Percentiles rank a stretch among this genome's conserved stretches.
Evolutionary conservation across 1,140 invertebrate species (phyloP).

Genomic region (Rhyacophila brunnea): DNA sequence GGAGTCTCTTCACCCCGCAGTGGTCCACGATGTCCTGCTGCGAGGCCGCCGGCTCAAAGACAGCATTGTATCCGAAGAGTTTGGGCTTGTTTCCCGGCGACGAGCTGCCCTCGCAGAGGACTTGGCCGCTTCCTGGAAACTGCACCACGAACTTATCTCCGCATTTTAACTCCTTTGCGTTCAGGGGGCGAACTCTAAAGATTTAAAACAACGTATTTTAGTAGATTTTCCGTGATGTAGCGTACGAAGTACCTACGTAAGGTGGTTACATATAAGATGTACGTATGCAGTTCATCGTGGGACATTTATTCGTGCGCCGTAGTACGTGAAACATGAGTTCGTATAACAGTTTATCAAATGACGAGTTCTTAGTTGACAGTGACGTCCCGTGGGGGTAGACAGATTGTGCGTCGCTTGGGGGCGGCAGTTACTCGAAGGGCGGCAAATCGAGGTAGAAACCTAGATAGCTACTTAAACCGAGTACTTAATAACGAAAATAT

Average conservation of each 20-base stretch:
- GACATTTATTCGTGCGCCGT: too few relatives aligned
- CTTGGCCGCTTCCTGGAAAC: slow-evolving; percentile 78
- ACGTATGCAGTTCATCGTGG: too few relatives aligned
- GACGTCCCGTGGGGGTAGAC: too few relatives aligned
- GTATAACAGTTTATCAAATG: too few relatives aligned
- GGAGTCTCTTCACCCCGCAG: slow-evolving; percentile 79
- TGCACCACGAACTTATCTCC: slow-evolving; percentile 64
- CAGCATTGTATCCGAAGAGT: slow-evolving; percentile 82
- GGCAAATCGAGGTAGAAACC: too few relatives aligned
- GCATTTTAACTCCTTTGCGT: slow-evolving; percentile 63
- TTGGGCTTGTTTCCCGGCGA: slow-evolving; percentile 66
- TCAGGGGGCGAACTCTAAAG: slow-evolving; percentile 69
- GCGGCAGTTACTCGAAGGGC: too few relatives aligned
- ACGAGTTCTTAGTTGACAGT: too few relatives aligned
- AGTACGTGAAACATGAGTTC: too few relatives aligned
- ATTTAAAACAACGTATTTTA: too few relatives aligned
- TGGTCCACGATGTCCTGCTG: slow-evolving; percentile 81
- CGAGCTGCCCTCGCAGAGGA: slow-evolving; percentile 57
- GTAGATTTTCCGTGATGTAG: background rate
- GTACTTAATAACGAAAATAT: too few relatives aligned
- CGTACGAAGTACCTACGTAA: background rate
- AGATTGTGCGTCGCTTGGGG: too few relatives aligned
- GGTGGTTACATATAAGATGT: background rate
- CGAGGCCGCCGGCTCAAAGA: slow-evolving; percentile 83
- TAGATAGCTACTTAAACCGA: too few relatives aligned